Conservation (phyloP, 2,797 vertebrate genomes). For the Microhierax caerulescens region DNA sequence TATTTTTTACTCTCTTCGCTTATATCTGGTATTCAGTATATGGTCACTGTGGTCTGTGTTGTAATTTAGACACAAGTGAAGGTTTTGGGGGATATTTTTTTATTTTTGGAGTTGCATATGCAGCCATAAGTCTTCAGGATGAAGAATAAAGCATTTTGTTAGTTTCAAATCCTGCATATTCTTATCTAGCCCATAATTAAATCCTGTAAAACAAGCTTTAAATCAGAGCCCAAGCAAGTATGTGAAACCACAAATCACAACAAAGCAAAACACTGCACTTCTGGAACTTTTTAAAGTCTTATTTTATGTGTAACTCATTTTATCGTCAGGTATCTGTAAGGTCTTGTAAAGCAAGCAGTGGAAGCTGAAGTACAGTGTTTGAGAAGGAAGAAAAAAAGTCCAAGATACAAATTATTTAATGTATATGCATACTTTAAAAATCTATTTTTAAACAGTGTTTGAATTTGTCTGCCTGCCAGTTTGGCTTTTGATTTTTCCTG, state of each 20-base stretch:
- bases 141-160: not conserved
- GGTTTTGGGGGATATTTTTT: not conserved
- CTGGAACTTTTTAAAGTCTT: not conserved
- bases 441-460: not conserved
- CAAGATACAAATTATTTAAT: not conserved
- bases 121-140: not conserved
- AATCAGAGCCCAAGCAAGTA: not conserved
- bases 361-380: not conserved
- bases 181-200: not conserved
- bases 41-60: not conserved
- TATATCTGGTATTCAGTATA: not conserved
- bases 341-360: not conserved
- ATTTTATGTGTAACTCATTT: not conserved
- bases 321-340: not conserved
- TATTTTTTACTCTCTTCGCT: not conserved
- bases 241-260: not conserved
- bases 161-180: not conserved
- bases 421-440: not conserved
- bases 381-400: not conserved
- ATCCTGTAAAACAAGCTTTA: not conserved
- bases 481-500: conserved; percentile 28
- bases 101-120: not conserved
- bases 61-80: not conserved
- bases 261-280: not conserved
- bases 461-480: not conserved